These are phyloP conservation scores for Acleris laterana DNA, from an alignment of 2,888 invertebrate genomes.

Conservation along the genomic window DNA sequence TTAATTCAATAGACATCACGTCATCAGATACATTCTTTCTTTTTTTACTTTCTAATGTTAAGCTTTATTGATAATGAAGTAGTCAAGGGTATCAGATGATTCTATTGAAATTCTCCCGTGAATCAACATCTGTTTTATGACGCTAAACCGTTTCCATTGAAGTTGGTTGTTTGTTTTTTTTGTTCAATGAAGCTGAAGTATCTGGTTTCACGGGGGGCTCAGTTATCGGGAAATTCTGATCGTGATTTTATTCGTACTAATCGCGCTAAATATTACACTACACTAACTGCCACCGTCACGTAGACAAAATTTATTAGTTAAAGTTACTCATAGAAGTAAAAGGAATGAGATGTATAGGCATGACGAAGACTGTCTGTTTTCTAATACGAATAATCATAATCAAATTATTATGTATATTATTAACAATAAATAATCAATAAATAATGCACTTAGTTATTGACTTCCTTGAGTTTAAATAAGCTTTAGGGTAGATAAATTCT, in stretches of 20 bases:
- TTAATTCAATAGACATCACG: constrained; percentile 15
- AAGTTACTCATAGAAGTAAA: background rate
- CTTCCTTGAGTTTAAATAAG: too few species aligned
- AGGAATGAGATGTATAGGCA: background rate
- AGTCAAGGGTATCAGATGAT: constrained; percentile 10
- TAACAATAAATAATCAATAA: too few species aligned
- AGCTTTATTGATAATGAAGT: constrained; percentile 5
- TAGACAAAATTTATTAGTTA: background rate
- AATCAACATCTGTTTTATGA: too few species aligned
- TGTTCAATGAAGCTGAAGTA: background rate
- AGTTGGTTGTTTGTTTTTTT: background rate
- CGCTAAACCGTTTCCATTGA: too few species aligned
- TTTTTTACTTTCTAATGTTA: constrained; percentile 19
- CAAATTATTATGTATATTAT: too few species aligned
- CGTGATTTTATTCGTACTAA: constrained; percentile 23
- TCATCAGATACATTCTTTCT: constrained; percentile 15
- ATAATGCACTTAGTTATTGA: too few species aligned
- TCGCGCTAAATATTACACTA: constrained; percentile 11
- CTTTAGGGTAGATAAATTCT: too few species aligned
- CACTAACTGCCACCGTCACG: background rate
- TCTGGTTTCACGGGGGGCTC: constrained; percentile 10
- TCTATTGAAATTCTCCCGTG: too few species aligned
- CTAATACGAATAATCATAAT: too few species aligned
- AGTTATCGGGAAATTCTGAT: constrained; percentile 15
- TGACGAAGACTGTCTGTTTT: too few species aligned